These are phyloP conservation scores for Pipistrellus pygmaeus DNA, from an alignment of 2,797 vertebrate genomes.

Conservation along the genomic window DNA sequence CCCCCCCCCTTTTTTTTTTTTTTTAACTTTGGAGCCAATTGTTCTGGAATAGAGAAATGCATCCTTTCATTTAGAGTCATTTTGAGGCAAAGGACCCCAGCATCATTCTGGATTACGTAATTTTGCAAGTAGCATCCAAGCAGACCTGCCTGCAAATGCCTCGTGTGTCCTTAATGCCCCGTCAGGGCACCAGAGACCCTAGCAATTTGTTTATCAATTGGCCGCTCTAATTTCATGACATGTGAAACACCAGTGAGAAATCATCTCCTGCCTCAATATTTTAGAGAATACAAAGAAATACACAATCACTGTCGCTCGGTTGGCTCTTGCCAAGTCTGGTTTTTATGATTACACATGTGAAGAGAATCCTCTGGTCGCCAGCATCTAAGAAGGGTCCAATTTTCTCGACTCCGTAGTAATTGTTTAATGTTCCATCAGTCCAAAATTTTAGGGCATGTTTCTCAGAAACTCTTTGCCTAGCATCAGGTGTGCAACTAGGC, in stretches of 20 bases:
- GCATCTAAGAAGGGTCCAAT: conserved; percentile 55
- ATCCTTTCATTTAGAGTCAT: neutral
- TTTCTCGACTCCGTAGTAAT: conserved; percentile 69
- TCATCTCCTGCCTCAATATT: conserved; percentile 45
- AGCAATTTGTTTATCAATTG: conserved; percentile 49
- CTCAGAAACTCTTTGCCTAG: conserved; percentile 78
- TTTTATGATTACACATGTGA: conserved; percentile 58
- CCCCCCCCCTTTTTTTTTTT: too few relatives aligned
- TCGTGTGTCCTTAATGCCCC: neutral
- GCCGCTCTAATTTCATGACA: conserved; percentile 33
- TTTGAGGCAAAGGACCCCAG: neutral
- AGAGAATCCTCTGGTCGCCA: conserved; percentile 48
- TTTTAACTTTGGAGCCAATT: neutral
- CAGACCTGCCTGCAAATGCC: neutral
- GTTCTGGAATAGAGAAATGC: neutral
- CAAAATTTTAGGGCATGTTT: conserved; percentile 68
- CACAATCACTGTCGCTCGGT: conserved; percentile 65
- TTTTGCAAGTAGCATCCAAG: neutral
- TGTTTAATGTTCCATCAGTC: conserved; percentile 74
- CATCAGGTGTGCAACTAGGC: conserved; percentile 70
- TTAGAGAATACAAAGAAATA: conserved; percentile 66
- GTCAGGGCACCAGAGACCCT: neutral
- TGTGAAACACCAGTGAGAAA: conserved; percentile 42
- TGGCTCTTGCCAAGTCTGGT: conserved; percentile 80
- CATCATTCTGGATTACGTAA: neutral